These are phyloP conservation scores for Meloidogyne hapla DNA, from an alignment of 1,140 invertebrate species.

Conservation along the genomic window DNA sequence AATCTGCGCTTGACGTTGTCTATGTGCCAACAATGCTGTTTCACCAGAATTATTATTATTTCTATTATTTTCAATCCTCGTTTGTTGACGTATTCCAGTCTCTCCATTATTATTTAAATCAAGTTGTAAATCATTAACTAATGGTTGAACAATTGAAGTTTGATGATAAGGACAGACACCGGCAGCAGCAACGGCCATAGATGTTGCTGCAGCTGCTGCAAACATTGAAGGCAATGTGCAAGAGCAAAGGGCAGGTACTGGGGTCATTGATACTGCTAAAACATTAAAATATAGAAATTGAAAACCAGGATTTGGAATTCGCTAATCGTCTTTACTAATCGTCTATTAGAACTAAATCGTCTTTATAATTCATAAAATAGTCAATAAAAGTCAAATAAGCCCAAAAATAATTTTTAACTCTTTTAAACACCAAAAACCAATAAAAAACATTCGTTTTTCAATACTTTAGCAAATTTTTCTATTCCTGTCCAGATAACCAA, in stretches of 20 bases:
- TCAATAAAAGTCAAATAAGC: too few species aligned
- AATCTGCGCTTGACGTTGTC: neutral
- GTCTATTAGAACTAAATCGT: too few species aligned
- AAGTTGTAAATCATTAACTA: neutral
- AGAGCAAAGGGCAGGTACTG: neutral
- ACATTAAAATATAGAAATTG: neutral
- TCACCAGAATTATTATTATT: slow-evolving; percentile 9
- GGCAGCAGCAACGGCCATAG: slow-evolving; percentile 9
- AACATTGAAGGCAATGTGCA: neutral
- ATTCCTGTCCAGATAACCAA: too few species aligned
- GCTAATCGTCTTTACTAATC: too few species aligned
- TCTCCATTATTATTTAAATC: neutral
- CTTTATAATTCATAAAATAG: too few species aligned
- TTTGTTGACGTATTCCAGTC: neutral
- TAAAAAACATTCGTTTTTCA: too few species aligned
- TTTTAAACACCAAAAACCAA: too few species aligned
- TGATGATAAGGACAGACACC: slow-evolving; percentile 10
- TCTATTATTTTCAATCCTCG: neutral
- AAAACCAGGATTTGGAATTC: too few species aligned
- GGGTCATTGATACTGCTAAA: neutral
- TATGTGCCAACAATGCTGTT: neutral
- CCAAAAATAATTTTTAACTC: too few species aligned
- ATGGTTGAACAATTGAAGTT: neutral
- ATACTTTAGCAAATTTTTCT: too few species aligned
- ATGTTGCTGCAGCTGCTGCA: slow-evolving; percentile 6